Evolutionary conservation across 2,113 vertebrate genomes (phyloP).

Genomic region (Poeciliopsis occidentalis): DNA sequence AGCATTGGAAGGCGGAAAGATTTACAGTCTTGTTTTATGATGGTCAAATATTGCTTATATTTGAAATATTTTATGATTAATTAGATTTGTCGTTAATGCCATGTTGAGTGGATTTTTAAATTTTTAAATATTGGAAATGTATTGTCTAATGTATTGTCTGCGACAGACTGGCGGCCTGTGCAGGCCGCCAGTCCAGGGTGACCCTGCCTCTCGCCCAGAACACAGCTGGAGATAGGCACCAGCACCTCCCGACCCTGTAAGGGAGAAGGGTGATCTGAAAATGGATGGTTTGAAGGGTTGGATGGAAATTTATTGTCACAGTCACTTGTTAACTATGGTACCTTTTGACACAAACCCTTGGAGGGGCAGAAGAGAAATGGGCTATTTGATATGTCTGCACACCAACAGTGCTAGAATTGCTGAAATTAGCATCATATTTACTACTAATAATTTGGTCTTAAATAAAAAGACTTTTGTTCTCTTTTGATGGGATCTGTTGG

Average conservation of each 20-base stretch:
- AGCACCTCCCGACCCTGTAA: too few relatives aligned
- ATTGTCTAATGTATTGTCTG: not conserved
- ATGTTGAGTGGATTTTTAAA: too few relatives aligned
- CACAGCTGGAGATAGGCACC: too few relatives aligned
- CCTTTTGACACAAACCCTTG: not conserved
- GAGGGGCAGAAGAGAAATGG: too few relatives aligned
- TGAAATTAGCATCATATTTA: not conserved
- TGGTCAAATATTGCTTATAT: not conserved
- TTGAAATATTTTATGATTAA: not conserved
- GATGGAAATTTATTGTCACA: not conserved
- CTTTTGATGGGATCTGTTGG: not conserved
- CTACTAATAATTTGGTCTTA: not conserved
- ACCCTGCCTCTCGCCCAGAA: too few relatives aligned
- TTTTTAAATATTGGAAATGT: too few relatives aligned
- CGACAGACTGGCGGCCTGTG: too few relatives aligned
- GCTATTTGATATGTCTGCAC: not conserved
- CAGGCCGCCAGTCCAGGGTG: too few relatives aligned
- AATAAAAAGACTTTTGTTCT: not conserved
- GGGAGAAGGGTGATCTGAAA: too few relatives aligned
- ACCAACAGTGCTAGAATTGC: not conserved
- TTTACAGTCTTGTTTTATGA: not conserved
- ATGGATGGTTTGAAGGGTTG: too few relatives aligned
- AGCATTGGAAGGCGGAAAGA: not conserved
- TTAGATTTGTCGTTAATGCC: too few relatives aligned
- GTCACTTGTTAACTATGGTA: not conserved